Percentiles rank a stretch among this genome's conserved stretches.
Evolutionary conservation across 2,888 invertebrate genomes (phyloP).

Genomic region (Nudaria mundana): DNA sequence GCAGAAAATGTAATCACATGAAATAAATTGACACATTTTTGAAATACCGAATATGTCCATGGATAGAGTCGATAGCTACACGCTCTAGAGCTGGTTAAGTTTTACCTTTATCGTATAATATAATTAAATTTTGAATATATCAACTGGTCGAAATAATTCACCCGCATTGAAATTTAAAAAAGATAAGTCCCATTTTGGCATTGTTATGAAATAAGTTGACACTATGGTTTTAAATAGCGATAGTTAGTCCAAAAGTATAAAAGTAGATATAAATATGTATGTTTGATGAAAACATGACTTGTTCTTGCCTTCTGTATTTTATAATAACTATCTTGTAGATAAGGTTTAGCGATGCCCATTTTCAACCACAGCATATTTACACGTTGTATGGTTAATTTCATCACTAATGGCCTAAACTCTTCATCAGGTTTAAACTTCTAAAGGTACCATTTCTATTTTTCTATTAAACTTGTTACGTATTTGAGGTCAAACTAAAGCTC

Average conservation of each 20-base stretch:
- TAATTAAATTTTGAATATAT: not conserved
- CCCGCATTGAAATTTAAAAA: no score
- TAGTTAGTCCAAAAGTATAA: conserved; percentile 35
- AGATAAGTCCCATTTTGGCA: conserved; percentile 42
- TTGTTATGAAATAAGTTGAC: conserved; percentile 40
- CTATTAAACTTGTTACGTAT: conserved; percentile 21
- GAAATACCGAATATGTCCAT: no score
- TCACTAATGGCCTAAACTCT: conserved; percentile 32
- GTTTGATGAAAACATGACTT: conserved; percentile 38
- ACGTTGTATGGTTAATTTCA: conserved; percentile 19
- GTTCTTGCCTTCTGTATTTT: conserved; percentile 53
- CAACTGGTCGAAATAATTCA: not conserved
- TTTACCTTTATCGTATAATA: no score
- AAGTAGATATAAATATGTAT: conserved; percentile 30
- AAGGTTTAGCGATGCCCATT: conserved; percentile 29
- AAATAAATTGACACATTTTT: no score
- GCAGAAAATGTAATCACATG: no score
- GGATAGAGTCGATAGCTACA: no score
- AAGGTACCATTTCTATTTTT: conserved; percentile 29
- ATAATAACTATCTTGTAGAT: conserved; percentile 25
- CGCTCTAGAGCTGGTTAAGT: no score
- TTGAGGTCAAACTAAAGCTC: conserved; percentile 14
- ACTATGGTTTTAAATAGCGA: conserved; percentile 30
- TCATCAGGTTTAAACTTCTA: conserved; percentile 16
- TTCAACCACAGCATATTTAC: conserved; percentile 28